Evolutionary conservation across 2,888 invertebrate genomes (phyloP), one percentile per base, ranked within the genome.

Genomic region (Cyclophora albipunctata): DNA sequence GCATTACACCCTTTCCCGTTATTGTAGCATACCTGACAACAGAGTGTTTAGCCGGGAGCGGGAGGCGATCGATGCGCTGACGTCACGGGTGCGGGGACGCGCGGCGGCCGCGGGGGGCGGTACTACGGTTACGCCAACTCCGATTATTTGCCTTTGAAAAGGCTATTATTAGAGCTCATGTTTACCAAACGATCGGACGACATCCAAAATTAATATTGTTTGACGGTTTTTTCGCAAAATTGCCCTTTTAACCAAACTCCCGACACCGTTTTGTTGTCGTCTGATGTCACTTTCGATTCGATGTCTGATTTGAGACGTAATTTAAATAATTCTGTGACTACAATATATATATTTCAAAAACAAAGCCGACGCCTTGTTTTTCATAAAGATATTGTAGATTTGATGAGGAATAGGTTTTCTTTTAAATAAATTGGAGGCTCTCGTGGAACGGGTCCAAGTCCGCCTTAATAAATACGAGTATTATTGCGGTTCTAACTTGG

Each of bases 31-130:
- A 69, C 64, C 68, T 68, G 69, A 71, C 67, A 67, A 64, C 68
- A 67, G 71, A 70, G 69, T 67, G 66, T 71, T 73, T 64, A 55
- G 70, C 69, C 67, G 66, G 69, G 69, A 69, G 67, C 50, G 52
- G 50, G 60, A 55, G 47, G 53, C 78, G 86, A 86, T 87, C 87
- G 86, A 86, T 85, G 71, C 69, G 68, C 57, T 86, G 84, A 86
- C 86, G 86, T 86, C 85, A 85, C 73, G 51, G 64, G 71, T 58
- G 49, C 35, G 51, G 46, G 48, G 56, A 4, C 40, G 33, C 54
- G 50, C 42, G 45, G 48, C 59, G 62, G 62, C 57, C 59, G 57
- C 62, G 59, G 58, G 60, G 58, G 57, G 56, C 56, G 62, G 59
- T 63, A 65, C 60, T 63, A 66, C 64, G 64, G 65, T 66, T 70